Conservation (phyloP, 2,797 vertebrate species). For the Thripadectes ignobilis region DNA sequence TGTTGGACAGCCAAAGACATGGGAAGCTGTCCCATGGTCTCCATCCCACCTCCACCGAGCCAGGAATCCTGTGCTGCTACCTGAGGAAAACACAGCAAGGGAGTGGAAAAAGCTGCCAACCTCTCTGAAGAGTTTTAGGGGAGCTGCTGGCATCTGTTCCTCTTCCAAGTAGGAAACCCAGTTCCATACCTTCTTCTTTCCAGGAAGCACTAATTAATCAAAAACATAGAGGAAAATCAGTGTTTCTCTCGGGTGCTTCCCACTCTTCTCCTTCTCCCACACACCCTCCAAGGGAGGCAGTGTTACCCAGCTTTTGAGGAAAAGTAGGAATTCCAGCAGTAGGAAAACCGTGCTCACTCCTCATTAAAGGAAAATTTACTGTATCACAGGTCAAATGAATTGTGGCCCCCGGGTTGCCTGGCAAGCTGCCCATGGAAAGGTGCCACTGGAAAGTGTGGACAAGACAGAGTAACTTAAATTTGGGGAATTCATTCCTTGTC, state of each 20-base stretch:
- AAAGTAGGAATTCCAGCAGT: neutral
- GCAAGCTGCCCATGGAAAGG: neutral
- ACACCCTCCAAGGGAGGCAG: slow-evolving; percentile 6
- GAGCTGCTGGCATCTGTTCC: slow-evolving; percentile 84
- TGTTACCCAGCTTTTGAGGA: neutral
- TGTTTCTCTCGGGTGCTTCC: neutral
- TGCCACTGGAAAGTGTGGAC: neutral
- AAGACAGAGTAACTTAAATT: neutral
- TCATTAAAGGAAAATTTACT: neutral
- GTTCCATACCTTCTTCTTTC: slow-evolving; percentile 89
- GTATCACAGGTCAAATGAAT: neutral
- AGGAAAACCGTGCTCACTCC: neutral
- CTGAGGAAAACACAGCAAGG: neutral
- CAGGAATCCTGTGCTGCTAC: neutral
- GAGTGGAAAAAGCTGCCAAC: slow-evolving; percentile 67
- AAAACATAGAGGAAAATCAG: slow-evolving; percentile 37
- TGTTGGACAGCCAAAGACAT: neutral
- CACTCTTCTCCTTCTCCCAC: neutral
- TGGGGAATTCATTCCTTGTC: neutral
- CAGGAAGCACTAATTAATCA: slow-evolving; percentile 68
- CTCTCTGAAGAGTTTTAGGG: slow-evolving; percentile 91
- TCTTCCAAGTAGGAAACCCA: slow-evolving; percentile 91
- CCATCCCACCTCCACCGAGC: neutral
- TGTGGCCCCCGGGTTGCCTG: neutral
- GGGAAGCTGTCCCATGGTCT: neutral